Base-by-base conservation (phyloP, 2,888 invertebrate species). In the Colostygia pectinataria region DNA sequence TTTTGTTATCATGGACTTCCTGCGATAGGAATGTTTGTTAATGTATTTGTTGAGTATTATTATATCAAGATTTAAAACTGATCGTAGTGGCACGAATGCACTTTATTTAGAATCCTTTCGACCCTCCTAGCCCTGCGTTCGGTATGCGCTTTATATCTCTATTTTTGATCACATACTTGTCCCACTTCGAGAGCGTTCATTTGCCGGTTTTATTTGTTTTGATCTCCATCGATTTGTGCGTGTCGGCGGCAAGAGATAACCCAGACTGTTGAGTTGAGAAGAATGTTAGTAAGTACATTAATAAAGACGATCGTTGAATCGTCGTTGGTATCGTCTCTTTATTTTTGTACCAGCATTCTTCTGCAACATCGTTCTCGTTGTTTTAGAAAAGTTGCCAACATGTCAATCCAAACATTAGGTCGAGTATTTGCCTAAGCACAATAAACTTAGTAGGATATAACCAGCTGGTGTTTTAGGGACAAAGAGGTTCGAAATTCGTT, bases 121-220 rank as follows among this genome's bases (percentile, higher is more conserved):
- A 65, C 71, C 65, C 65, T 67, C 65, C 66, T 58, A 64, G 65
- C 71, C 65, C 65, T 67, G 65, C 66, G 61, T 69, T 68, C 62
- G 66, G 66, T 65, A 74, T 76, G 68, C 63, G 62, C 68, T 68
- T 75, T 76, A 76, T 78, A 74, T 71, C 68, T 34, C 23, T 63
- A 66, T 73, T 73, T 71, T 70, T 71, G 74, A 81, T 80, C 80
- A 63, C 61, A 52, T 53, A 53, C 49, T 43, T 41, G 55, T 46
- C 51, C 51, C 39, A 50, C 53, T 49, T 55, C 52, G 52, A 61
- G 53, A 45, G 36, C 47, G 27, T 53, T 32, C 44, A 31, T 56
- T 50, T 54, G 41, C 40, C 41, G 31, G 40, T 43, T 49, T 40
- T 41, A 53, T 55, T 43, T 48, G 39, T 28, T 55, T 33, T 42